phyloP scores from a whole-genome alignment of 1,140 invertebrate species.

The Lamellibrachia luymesi region DNA sequence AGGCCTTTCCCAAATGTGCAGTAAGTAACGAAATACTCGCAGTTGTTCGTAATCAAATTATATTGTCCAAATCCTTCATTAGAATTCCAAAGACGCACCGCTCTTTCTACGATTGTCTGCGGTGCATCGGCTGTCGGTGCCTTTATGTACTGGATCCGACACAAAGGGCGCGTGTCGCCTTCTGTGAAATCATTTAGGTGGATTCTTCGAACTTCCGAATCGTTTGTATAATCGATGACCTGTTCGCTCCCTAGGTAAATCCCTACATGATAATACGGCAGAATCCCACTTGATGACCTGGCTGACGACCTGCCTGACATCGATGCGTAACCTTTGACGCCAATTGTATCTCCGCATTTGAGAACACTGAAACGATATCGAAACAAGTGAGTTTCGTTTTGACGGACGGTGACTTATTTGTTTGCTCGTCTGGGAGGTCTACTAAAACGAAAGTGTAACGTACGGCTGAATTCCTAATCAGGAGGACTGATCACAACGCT shows the following conservation, averaged over 20 bases:
- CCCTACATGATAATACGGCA: background rate
- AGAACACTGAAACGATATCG: background rate
- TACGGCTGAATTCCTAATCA: background rate
- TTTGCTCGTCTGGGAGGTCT: background rate
- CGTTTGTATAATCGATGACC: background rate
- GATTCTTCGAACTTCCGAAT: background rate
- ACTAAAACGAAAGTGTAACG: background rate
- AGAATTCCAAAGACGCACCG: background rate
- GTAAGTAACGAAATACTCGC: background rate
- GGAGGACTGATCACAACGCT: background rate
- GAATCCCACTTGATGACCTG: background rate
- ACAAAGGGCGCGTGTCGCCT: background rate
- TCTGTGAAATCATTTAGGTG: background rate
- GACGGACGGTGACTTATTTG: background rate
- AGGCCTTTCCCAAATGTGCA: background rate
- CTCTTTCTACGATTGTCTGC: background rate
- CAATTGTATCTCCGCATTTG: background rate
- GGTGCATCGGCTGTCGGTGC: background rate
- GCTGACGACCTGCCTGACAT: too few relatives aligned
- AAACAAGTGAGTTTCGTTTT: background rate
- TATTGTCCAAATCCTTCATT: background rate
- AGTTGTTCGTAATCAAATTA: background rate
- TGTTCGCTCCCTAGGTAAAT: background rate
- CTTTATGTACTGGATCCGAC: background rate
- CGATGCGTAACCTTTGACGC: background rate